phyloP scores from a whole-genome alignment of 2,888 invertebrate species.

The Amblyteles armatorius region DNA sequence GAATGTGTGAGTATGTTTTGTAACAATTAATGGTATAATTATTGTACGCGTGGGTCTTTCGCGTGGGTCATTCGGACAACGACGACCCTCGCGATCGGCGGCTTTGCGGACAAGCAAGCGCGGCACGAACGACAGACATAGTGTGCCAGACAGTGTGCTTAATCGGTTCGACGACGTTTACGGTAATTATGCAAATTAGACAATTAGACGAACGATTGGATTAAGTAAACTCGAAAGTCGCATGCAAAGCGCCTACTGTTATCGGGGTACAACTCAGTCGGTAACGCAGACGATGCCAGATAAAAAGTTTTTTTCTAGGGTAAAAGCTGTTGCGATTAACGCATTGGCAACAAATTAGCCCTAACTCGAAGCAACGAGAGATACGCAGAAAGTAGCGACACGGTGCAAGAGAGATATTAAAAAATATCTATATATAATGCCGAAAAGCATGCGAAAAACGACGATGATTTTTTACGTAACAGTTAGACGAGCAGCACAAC shows the following conservation, averaged over 20 bases:
- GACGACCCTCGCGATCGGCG: background rate
- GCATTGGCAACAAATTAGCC: too few relatives aligned
- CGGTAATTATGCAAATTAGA: slow-evolving; percentile 20
- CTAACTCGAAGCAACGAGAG: too few relatives aligned
- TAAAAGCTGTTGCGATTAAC: too few relatives aligned
- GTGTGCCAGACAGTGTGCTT: slow-evolving; percentile 10
- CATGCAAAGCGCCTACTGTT: slow-evolving; percentile 5
- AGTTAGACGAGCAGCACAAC: slow-evolving; percentile 8
- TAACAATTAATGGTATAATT: background rate
- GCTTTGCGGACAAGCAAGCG: background rate
- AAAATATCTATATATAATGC: background rate
- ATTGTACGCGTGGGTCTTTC: slow-evolving; percentile 2
- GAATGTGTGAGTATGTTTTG: background rate
- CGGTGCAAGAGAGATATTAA: background rate
- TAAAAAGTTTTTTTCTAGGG: too few relatives aligned
- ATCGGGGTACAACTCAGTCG: background rate
- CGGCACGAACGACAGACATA: slow-evolving; percentile 18
- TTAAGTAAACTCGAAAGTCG: background rate
- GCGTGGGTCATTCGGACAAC: slow-evolving; percentile 5
- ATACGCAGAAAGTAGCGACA: too few relatives aligned
- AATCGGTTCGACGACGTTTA: slow-evolving; percentile 29
- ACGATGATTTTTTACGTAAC: background rate
- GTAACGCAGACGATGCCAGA: background rate
- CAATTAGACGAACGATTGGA: background rate
- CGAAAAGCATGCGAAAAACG: slow-evolving; percentile 7